Evolutionary conservation across 2,113 vertebrate species (phyloP), one percentile per base, ranked within the genome.

Genomic region (Piaya cayana): DNA sequence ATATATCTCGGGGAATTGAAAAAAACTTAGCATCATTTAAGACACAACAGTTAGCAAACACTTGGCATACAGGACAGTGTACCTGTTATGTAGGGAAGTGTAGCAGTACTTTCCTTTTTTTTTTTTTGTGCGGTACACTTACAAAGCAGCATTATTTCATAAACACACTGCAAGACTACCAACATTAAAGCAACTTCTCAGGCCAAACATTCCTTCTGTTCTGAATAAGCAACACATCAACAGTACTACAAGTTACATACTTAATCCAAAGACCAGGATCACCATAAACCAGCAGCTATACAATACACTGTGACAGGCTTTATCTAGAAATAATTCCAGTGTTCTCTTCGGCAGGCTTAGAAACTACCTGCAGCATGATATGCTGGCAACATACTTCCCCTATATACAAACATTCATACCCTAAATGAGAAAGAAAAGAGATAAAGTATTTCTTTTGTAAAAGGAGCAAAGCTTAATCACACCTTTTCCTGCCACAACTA

Each of bases 161-260:
- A 30, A 8, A 37, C 5, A 11, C 5, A 16, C 34, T 45, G 56
- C 52, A 85, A 59, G 52, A 68, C 50, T 50, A 64, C 9, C 23
- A 68, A 59, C 42, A 59, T 15, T 17, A 55, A 71, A 64, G 1
- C 21, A 43, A 47, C 9, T 77, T n/a, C 8, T 52, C 37, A 76
- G 34, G 55, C 13, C 0, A 12, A 67, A 36, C 7, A 36, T 14
- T 19, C 30, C 21, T 39, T 18, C 29, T 0, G 0, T 42, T 27
- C 39, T 71, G 56, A 34, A 8, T 14, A 12, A 15, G 47, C 13
- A 36, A 11, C 7, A 11, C 34, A 39, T 26, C 47, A 59, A 17
- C 15, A 29, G 30, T 5, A 8, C 32, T 11, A 29, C 13, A 47
- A 75, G 64, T 22, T 8, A 75, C 17, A 6, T 2, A 23, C 7